Evolutionary conservation across 2,113 vertebrate species (phyloP), one percentile per base, ranked within the genome.

Genomic region (Cephalopholis sonnerati): DNA sequence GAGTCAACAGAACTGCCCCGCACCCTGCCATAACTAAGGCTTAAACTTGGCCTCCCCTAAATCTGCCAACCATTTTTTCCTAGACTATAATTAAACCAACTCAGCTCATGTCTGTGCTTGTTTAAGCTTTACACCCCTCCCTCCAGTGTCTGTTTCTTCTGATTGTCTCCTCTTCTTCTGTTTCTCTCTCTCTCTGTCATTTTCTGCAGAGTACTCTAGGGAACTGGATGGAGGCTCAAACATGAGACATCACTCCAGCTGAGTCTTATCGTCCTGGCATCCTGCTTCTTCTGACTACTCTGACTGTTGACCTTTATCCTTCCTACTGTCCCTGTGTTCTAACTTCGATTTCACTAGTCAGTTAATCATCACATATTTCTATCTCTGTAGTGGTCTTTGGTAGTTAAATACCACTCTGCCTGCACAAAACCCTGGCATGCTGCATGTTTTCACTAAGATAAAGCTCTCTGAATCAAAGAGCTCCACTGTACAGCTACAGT

Each of bases 401-500:
- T 13, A 44, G 44, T 51, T 68, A 55, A 84, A 58, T 61, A 13
- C 13, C 51, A 74, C 25, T 58, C 44, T 58, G 8, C 57, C 68
- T 59, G 58, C 44, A 77, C 25, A 58, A 58, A 74, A 54, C 25
- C 46, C 29, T 72, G 48, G 53, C 66, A 62, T 53, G 24, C 22
- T 22, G 11, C 41, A 51, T 29, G 36, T 61, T 62, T 48, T 67
- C 36, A 44, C 58, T 39, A 5, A 63, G 55, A 73, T 73, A 62
- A 85, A 71, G 78, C 73, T 76, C 51, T 71, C 8, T 7, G n/a
- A 83, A 62, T 55, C 53, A 79, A 66, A 83, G 41, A 8, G 12
- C 51, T 41, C 55, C 8, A 10, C 57, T 74, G 58, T 36, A 29
- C n/a, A 74, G 54, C 20, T 13, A 5, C 61, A 68, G 62, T 73